Evolutionary conservation across 2,888 invertebrate species (phyloP).

Genomic region (Dryobotodes eremita): DNA sequence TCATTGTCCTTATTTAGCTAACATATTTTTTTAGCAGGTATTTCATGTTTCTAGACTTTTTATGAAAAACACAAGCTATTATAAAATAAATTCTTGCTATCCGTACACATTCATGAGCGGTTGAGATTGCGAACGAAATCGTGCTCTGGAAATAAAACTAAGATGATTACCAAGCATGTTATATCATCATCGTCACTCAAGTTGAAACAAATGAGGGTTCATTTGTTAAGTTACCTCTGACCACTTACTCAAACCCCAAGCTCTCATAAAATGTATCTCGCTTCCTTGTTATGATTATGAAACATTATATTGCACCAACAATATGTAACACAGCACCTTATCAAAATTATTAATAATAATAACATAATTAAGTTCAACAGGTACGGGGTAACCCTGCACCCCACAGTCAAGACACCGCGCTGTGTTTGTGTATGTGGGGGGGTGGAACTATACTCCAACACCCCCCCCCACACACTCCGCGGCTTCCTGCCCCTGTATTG

Average conservation of each 20-base stretch:
- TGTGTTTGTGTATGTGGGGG: constrained; percentile 5
- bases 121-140: not conserved
- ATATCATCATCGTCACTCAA: not conserved
- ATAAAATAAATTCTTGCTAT: not conserved
- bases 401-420: not conserved
- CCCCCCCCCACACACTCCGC: not conserved
- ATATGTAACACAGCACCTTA: not conserved
- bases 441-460: not conserved
- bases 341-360: constrained; percentile 10
- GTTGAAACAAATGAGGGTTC: not conserved
- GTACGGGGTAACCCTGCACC: constrained; percentile 23
- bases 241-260: not conserved
- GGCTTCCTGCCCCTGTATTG: not conserved
- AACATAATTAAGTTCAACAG: constrained; percentile 9
- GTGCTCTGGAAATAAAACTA: not conserved
- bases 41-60: constrained; percentile 1
- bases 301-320: not conserved
- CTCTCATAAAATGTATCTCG: not conserved
- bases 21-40: not conserved
- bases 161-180: not conserved
- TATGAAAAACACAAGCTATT: not conserved
- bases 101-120: not conserved
- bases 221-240: not conserved
- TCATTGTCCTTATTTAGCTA: not conserved
- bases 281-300: not conserved